Conservation (phyloP, 2,113 vertebrate species). For the Eulacestoma nigropectus region DNA sequence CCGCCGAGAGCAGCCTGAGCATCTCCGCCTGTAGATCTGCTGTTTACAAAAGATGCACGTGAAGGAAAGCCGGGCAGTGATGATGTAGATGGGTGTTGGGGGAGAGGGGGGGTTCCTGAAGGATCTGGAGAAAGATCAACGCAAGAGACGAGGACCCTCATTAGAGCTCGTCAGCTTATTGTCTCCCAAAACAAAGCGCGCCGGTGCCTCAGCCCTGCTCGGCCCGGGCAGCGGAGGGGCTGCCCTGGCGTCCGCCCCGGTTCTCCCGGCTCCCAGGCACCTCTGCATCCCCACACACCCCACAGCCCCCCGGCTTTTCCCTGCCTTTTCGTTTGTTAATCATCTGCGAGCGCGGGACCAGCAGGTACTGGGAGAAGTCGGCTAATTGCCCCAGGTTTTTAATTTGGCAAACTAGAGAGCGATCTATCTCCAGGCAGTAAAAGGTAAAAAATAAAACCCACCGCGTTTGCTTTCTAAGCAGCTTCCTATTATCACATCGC, state of each 20-base stretch:
- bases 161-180: slow-evolving; percentile 62
- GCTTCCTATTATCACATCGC: slow-evolving; percentile 71
- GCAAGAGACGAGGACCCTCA: slow-evolving; percentile 32
- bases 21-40: not conserved
- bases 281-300: not conserved
- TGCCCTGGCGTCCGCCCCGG: not conserved
- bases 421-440: slow-evolving; percentile 38
- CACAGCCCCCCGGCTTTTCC: not conserved
- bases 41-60: not conserved
- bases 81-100: not conserved
- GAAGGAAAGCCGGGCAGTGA: not conserved
- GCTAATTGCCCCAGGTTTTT: not conserved
- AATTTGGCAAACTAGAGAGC: slow-evolving; percentile 11
- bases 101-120: not conserved
- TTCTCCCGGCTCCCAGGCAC: not conserved
- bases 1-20: not conserved
- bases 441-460: slow-evolving; percentile 57
- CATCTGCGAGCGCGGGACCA: not conserved
- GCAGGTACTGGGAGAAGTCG: not conserved
- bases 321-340: not conserved
- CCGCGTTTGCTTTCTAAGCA: slow-evolving; percentile 68
- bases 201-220: not conserved
- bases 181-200: slow-evolving; percentile 70
- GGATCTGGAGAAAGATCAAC: slow-evolving; percentile 59
- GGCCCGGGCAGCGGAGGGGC: not conserved